Evolutionary conservation across 2,888 invertebrate species (phyloP).

Genomic region (Seira sanloemensis): DNA sequence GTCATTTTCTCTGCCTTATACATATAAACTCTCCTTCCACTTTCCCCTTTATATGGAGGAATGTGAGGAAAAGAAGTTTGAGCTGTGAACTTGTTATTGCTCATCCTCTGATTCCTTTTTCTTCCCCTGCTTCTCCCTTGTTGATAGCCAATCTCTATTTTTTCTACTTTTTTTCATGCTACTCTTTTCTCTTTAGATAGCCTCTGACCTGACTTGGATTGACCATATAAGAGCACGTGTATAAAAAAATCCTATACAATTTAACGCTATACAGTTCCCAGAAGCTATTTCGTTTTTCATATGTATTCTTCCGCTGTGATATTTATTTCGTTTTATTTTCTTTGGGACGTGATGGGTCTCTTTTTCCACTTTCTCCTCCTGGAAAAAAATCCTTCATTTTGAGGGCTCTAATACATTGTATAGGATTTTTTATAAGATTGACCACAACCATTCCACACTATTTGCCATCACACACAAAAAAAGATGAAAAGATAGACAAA

Average conservation of each 20-base stretch:
- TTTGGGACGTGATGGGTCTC: slow-evolving; percentile 42
- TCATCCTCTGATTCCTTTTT: slow-evolving; percentile 26
- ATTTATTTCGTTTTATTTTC: slow-evolving; percentile 50
- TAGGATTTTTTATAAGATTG: neutral
- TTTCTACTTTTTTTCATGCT: slow-evolving; percentile 33
- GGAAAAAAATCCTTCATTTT: neutral
- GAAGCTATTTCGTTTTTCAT: slow-evolving; percentile 1
- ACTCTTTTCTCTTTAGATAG: neutral
- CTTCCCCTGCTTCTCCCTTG: slow-evolving; percentile 27
- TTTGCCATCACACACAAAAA: slow-evolving; percentile 4
- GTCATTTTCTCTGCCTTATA: slow-evolving; percentile 16
- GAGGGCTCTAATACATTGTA: neutral
- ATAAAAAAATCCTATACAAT: neutral
- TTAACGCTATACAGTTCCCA: neutral
- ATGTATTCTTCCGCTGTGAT: slow-evolving; percentile 21
- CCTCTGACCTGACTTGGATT: neutral
- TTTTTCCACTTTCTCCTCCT: neutral
- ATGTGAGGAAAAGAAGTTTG: slow-evolving; percentile 26
- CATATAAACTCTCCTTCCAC: slow-evolving; percentile 34
- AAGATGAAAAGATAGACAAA: slow-evolving; percentile 14
- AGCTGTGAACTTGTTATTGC: slow-evolving; percentile 26
- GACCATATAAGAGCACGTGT: neutral
- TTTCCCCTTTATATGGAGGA: neutral
- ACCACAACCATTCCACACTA: neutral
- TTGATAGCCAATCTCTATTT: slow-evolving; percentile 63